phyloP scores from a whole-genome alignment of 2,113 vertebrate species.

The Setophaga petechia region DNA sequence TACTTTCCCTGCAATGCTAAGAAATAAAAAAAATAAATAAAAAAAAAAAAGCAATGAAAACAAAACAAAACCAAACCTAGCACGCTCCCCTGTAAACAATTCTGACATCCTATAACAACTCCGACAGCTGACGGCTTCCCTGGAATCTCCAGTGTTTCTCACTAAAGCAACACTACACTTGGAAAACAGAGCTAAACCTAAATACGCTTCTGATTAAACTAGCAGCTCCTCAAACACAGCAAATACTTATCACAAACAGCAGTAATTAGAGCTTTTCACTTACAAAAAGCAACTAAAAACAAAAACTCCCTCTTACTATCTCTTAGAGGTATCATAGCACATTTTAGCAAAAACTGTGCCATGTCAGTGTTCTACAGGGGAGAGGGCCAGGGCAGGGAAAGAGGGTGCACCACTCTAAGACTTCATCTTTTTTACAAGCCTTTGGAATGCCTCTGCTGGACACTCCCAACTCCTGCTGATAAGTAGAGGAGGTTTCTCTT shows the following conservation, averaged over 20 bases:
- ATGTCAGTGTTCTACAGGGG: fast-evolving
- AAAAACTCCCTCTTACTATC: not conserved
- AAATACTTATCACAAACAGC: not conserved
- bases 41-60: not conserved
- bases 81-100: not conserved
- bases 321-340: not conserved
- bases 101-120: not conserved
- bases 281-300: not conserved
- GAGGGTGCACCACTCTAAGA: not conserved
- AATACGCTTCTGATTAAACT: not conserved
- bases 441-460: not conserved
- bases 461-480: not conserved
- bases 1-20: not conserved
- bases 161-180: not conserved
- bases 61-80: not conserved
- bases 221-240: not conserved
- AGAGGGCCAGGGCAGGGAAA: not conserved
- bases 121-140: not conserved
- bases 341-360: not conserved
- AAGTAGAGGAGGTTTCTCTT: not conserved
- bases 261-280: not conserved
- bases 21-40: not conserved
- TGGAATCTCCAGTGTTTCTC: not conserved
- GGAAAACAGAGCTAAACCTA: not conserved
- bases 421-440: not conserved